phyloP scores from a whole-genome alignment of 2,888 invertebrate species.

The Baccha elongata region DNA sequence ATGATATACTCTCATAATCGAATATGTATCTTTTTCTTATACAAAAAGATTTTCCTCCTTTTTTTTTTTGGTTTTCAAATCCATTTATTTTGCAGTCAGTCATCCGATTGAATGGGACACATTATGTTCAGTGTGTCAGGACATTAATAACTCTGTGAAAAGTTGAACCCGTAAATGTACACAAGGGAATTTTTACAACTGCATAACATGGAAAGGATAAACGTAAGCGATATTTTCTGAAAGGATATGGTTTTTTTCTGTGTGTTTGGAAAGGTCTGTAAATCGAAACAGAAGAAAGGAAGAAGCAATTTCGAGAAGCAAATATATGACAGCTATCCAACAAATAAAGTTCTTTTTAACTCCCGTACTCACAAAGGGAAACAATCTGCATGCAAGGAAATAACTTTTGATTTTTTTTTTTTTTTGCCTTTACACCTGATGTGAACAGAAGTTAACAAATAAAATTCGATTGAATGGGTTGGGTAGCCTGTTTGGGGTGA shows the following conservation, averaged over 20 bases:
- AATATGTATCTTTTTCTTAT: neutral
- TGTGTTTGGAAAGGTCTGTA: constrained; percentile 2
- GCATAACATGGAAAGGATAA: neutral
- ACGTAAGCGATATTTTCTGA: neutral
- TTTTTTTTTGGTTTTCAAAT: neutral
- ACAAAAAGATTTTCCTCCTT: neutral
- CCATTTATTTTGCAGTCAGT: constrained; percentile 45
- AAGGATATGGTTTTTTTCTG: neutral
- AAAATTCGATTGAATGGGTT: too few relatives aligned
- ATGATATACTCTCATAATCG: neutral
- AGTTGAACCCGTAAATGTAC: constrained; percentile 30
- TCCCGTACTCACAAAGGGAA: neutral
- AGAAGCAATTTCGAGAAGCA: neutral
- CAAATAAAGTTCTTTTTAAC: constrained; percentile 25
- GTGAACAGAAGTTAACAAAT: neutral
- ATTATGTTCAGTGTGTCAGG: constrained; percentile 46
- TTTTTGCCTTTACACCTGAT: constrained; percentile 4
- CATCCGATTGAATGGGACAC: constrained; percentile 59
- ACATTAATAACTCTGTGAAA: constrained; percentile 60
- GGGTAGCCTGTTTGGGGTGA: too few relatives aligned
- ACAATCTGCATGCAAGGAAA: neutral
- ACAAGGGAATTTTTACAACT: constrained; percentile 6
- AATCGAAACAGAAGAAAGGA: neutral
- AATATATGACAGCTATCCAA: constrained; percentile 9
- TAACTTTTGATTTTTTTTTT: constrained; percentile 19